A percentile compares a stretch with the other conserved stretches of the same genome.
Conservation (phyloP, 2,113 vertebrate species). For the Leptosomus discolor region DNA sequence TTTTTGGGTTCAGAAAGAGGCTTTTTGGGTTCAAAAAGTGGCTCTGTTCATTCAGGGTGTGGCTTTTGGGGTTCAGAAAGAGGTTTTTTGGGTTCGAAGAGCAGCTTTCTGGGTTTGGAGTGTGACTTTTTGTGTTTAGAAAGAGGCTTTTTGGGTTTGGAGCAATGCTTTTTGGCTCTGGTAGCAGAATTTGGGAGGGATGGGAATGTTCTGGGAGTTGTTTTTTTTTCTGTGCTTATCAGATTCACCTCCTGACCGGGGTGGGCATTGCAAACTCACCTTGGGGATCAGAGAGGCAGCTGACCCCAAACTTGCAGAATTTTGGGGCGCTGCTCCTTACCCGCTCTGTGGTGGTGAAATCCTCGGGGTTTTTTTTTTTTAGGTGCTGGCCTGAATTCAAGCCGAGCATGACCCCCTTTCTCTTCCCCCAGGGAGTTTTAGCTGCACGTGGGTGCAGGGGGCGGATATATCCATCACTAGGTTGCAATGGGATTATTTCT, state of each 20-base stretch:
- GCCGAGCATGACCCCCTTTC: accelerated
- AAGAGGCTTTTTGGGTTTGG: not conserved
- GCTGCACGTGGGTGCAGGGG: not conserved
- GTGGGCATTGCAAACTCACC: accelerated
- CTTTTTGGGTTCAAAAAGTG: not conserved
- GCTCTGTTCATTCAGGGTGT: too few species aligned
- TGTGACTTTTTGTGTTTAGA: too few species aligned
- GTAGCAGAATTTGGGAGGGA: not conserved
- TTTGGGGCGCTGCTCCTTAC: not conserved
- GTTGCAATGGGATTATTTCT: not conserved
- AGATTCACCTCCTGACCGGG: not conserved
- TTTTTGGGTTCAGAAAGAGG: not conserved
- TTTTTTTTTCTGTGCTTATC: not conserved
- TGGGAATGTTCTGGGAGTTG: not conserved
- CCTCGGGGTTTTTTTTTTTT: not conserved
- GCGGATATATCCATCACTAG: not conserved
- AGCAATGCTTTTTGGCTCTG: not conserved
- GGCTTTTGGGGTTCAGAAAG: not conserved
- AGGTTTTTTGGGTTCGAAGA: not conserved
- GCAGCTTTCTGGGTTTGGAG: not conserved
- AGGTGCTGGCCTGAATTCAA: not conserved
- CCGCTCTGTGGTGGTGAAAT: accelerated
- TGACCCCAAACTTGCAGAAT: accelerated
- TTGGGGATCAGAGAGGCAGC: not conserved
- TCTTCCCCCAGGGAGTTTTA: not conserved